Evolutionary conservation across 2,113 vertebrate genomes (phyloP), one percentile per base, ranked within the genome.

Genomic region (Elaphurus davidianus): DNA sequence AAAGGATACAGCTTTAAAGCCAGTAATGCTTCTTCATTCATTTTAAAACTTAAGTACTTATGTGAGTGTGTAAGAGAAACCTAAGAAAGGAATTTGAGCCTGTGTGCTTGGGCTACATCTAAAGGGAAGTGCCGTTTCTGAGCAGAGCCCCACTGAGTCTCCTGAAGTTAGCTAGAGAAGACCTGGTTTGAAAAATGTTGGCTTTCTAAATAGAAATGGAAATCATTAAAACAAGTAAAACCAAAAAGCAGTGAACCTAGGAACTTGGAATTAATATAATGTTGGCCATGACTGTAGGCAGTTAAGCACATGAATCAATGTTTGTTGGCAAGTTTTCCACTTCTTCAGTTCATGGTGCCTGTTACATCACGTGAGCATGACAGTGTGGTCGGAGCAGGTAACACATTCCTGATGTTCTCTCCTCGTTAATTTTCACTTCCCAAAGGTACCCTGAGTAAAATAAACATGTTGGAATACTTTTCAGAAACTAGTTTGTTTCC

Each of bases 41-140:
- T 98, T 98, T 98, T 98, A 91, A 99, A 97, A 85, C 62, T 97
- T 96, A 97, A 98, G 94, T 97, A 97, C 93, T 90, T 96, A 74
- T 85, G 93, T 98, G 93, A 55, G 95, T 97, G 17, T 94, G n/a
- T 62, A 86, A 81, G 52, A 92, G 50, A 95, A 84, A 97, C 94
- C 79, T 57, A 97, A 86, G 64, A 97, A 93, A 28, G 96, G 23
- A 52, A 40, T 85, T 85, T 89, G 88, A 97, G 95, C 64, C 79
- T 47, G 14, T 87, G n/a, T 90, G 62, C 90, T 96, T 97, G 94
- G 97, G 95, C 91, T 94, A 97, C 50, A 28, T 28, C 47, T 83
- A 25, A n/a, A 86, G 50, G 21, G 28, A 45, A 9, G 28, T 54
- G 27, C n/a, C 64, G 0, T 90, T 90, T 90, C 79, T 95, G 54